Conservation (phyloP, 1,140 invertebrate species). For the Oedothorax gibbosus region DNA sequence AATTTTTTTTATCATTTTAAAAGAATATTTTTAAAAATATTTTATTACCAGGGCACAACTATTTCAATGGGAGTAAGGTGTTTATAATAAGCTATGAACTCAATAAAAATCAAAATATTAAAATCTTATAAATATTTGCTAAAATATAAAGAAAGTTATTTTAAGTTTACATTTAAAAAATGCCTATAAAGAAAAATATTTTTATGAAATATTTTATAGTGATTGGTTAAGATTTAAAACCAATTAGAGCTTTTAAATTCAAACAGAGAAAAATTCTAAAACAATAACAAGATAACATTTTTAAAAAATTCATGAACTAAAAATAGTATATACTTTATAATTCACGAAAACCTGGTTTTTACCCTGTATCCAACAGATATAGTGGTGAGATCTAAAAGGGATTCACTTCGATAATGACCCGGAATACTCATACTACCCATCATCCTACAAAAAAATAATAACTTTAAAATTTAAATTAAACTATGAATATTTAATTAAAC, state of each 20-base stretch:
- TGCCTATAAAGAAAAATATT: too few species aligned
- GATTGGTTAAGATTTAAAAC: not conserved
- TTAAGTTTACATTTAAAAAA: too few species aligned
- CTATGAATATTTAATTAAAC: not conserved
- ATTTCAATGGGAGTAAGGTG: too few species aligned
- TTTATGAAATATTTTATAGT: not conserved
- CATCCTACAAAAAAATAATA: constrained; percentile 54
- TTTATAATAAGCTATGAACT: too few species aligned
- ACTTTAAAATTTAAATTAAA: not conserved
- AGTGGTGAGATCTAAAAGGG: constrained; percentile 54
- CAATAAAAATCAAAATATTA: too few species aligned
- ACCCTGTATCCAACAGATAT: constrained; percentile 55
- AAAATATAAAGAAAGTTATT: too few species aligned
- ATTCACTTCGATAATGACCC: constrained; percentile 59
- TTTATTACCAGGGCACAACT: too few species aligned
- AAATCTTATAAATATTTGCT: too few species aligned
- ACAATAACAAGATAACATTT: not conserved
- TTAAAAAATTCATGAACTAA: not conserved
- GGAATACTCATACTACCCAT: constrained; percentile 61
- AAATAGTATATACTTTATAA: not conserved
- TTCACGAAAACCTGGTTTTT: not conserved
- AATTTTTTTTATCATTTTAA: not conserved
- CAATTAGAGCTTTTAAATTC: not conserved
- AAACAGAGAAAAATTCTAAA: not conserved
- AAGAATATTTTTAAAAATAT: not conserved